Evolutionary conservation across 2,888 invertebrate genomes (phyloP).

Genomic region (Onchidella celtica): DNA sequence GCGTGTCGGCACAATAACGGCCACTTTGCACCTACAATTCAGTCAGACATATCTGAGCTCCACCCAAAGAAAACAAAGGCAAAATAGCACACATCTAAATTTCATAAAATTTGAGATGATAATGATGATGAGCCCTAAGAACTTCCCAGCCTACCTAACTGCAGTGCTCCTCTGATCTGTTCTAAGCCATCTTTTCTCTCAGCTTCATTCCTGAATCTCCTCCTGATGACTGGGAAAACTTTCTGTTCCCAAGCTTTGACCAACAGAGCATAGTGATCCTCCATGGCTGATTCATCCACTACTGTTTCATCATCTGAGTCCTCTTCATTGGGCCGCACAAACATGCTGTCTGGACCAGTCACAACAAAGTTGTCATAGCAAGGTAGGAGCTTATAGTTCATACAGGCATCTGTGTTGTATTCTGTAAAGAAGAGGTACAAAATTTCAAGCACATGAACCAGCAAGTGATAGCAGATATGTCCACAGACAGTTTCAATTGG

Average conservation of each 20-base stretch:
- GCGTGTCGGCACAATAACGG: too few species aligned
- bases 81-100: too few species aligned
- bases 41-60: too few species aligned
- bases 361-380: slow-evolving; percentile 75
- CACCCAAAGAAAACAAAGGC: too few species aligned
- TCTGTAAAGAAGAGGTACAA: slow-evolving; percentile 61
- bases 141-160: slow-evolving; percentile 67
- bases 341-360: slow-evolving; percentile 72
- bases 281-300: slow-evolving; percentile 74
- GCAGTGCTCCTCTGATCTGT: slow-evolving; percentile 80
- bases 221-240: slow-evolving; percentile 79
- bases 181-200: slow-evolving; percentile 80
- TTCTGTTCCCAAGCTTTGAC: slow-evolving; percentile 80
- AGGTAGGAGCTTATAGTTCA: slow-evolving; percentile 73
- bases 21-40: too few species aligned
- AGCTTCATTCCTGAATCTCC: slow-evolving; percentile 80
- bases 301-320: slow-evolving; percentile 76
- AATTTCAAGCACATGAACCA: too few species aligned
- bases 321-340: slow-evolving; percentile 60
- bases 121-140: neutral
- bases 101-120: too few species aligned
- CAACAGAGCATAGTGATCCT: slow-evolving; percentile 79
- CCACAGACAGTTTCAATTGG: too few species aligned
- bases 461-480: too few species aligned
- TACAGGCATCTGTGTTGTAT: slow-evolving; percentile 72